phyloP scores from a whole-genome alignment of 2,888 invertebrate genomes.

The Cerastis rubricosa region DNA sequence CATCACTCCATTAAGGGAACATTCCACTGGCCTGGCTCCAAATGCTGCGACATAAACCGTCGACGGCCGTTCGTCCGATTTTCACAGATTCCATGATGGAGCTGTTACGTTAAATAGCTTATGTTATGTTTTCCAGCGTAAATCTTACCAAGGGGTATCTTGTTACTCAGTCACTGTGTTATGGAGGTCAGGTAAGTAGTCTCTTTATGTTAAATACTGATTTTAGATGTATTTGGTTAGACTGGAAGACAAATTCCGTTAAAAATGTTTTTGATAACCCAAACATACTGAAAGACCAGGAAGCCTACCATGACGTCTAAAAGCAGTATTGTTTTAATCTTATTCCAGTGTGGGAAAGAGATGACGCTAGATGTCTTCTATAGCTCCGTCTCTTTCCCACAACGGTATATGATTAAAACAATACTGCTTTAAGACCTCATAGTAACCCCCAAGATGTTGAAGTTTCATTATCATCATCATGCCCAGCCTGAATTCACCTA shows the following conservation, averaged over 20 bases:
- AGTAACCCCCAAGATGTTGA: too few species aligned
- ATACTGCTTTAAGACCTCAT: too few species aligned
- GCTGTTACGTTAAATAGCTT: constrained; percentile 20
- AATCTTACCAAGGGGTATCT: neutral
- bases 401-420: too few species aligned
- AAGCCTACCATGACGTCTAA: neutral
- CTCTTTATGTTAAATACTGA: neutral
- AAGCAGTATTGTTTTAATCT: too few species aligned
- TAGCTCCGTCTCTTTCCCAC: too few species aligned
- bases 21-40: constrained; percentile 77
- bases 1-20: constrained; percentile 74
- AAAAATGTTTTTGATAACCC: too few species aligned
- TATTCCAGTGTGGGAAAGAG: too few species aligned
- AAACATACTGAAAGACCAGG: neutral
- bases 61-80: constrained; percentile 50
- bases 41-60: constrained; percentile 66
- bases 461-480: too few species aligned
- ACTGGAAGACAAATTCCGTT: neutral
- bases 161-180: neutral
- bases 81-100: constrained; percentile 56
- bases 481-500: too few species aligned
- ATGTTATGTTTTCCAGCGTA: neutral
- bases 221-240: neutral
- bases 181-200: neutral
- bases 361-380: too few species aligned